Evolutionary conservation across 2,888 invertebrate genomes (phyloP), one percentile per base, ranked within the genome.

Genomic region (Alentia gelatinosa): DNA sequence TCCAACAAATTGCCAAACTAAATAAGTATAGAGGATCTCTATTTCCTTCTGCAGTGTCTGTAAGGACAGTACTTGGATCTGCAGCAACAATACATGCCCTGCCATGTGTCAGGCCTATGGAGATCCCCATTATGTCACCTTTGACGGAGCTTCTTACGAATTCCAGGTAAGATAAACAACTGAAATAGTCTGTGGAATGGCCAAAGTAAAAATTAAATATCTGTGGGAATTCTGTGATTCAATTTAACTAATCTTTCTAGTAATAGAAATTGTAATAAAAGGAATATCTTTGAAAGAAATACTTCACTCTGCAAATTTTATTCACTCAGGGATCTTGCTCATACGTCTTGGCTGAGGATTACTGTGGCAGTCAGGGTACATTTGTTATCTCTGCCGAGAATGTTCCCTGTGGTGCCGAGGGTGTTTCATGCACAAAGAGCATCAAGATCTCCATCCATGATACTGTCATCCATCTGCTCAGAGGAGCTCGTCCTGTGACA

Each of bases 61-160:
- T 89, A 91, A 91, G 37, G 97, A 97, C 90, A 98, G 98, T 30
- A 97, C 97, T 94, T 98, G 98, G 98, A 96, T 97, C 23, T 98
- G 98, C 94, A 97, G 97, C 0, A 96, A 97, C 33, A 97, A 97
- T 89, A 97, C 97, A 26, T 96, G 96, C 91, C 97, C 98, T 0
- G 98, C 98, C 0, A 97, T 97, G 1, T 99, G 98, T 95, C 97
- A 97, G 26, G 97, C 98, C 0, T 98, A 98, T 98, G 98, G 99
- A 0, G 98, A 98, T 95, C 98, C 98, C 0, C 98, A 99, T 96
- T 97, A 98, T 95, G 97, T 97, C 94, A 98, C 98, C 0, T 98
- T 98, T 95, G 98, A 99, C 96, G 98, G 98, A 0, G 97, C 97
- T 4, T 97, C 97, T 91, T 98, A 97, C 95, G 98, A 98, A 95